Evolutionary conservation across 2,888 invertebrate genomes (phyloP).

Genomic region (Cotesia congregata): DNA sequence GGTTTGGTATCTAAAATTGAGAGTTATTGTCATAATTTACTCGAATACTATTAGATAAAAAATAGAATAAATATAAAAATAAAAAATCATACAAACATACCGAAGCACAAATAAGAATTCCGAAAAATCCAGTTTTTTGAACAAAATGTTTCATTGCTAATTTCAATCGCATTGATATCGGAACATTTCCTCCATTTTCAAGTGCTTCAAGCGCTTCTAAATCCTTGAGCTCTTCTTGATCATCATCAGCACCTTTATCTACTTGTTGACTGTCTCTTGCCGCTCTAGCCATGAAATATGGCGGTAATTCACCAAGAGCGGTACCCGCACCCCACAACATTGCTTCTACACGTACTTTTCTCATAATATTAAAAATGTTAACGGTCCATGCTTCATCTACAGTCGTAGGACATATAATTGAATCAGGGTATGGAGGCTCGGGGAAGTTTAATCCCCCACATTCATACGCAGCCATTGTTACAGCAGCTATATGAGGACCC

Average conservation of each 20-base stretch:
- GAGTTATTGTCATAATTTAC: slow-evolving; percentile 34
- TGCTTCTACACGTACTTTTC: slow-evolving; percentile 94
- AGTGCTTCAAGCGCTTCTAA: slow-evolving; percentile 81
- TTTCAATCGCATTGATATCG: slow-evolving; percentile 84
- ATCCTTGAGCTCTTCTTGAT: slow-evolving; percentile 80
- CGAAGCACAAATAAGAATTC: slow-evolving; percentile 95
- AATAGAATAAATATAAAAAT: slow-evolving; percentile 24
- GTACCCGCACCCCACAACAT: slow-evolving; percentile 99
- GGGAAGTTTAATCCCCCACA: slow-evolving; percentile 96
- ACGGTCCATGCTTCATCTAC: slow-evolving; percentile 77
- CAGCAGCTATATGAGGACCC: slow-evolving; percentile 99
- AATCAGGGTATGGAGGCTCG: slow-evolving; percentile 97
- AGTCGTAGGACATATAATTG: slow-evolving; percentile 93
- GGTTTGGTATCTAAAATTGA: slow-evolving; percentile 91
- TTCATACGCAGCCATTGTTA: slow-evolving; percentile 98
- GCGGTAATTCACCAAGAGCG: slow-evolving; percentile 98
- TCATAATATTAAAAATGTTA: slow-evolving; percentile 93
- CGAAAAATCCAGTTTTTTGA: slow-evolving; percentile 94
- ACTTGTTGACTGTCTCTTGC: slow-evolving; percentile 75
- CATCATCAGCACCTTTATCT: slow-evolving; percentile 72
- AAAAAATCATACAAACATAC: slow-evolving; percentile 71
- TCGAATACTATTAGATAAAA: neutral
- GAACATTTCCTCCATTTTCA: slow-evolving; percentile 74
- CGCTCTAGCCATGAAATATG: slow-evolving; percentile 99
- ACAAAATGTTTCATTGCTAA: slow-evolving; percentile 90